These are phyloP conservation scores for Conus betulinus DNA, from an alignment of 1,140 invertebrate genomes.

Conservation along the genomic window DNA sequence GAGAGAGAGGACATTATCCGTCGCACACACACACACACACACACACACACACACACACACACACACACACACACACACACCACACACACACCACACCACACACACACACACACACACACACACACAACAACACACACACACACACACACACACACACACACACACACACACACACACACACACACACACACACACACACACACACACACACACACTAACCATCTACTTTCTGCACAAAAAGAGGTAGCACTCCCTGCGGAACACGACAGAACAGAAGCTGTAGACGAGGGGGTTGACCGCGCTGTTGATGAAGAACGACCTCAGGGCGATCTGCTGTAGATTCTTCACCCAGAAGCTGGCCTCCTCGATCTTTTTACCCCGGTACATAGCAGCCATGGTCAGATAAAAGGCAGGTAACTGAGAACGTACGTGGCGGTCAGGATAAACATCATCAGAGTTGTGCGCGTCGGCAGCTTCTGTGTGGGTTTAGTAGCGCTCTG, in stretches of 20 bases:
- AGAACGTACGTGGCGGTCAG: constrained; percentile 64
- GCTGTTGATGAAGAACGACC: constrained; percentile 5
- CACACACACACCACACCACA: no score
- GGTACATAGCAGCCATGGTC: constrained; percentile 30
- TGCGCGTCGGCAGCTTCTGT: constrained; percentile 30
- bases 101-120: no score
- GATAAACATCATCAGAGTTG: constrained; percentile 62
- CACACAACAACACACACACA: no score
- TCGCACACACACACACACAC: no score
- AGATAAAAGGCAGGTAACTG: constrained; percentile 66
- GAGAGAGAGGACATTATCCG: no score
- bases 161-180: no score
- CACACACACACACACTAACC: no score
- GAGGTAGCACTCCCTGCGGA: not conserved
- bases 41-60: no score
- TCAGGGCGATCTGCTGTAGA: not conserved
- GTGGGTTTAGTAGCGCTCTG: not conserved
- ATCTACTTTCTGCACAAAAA: not conserved
- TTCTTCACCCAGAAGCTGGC: not conserved
- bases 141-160: no score
- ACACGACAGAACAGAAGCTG: not conserved
- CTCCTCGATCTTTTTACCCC: not conserved
- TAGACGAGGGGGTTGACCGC: constrained; percentile 20
- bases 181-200: no score
- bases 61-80: no score